Conservation (phyloP, 2,797 vertebrate species). For the Anabacerthia variegaticeps region DNA sequence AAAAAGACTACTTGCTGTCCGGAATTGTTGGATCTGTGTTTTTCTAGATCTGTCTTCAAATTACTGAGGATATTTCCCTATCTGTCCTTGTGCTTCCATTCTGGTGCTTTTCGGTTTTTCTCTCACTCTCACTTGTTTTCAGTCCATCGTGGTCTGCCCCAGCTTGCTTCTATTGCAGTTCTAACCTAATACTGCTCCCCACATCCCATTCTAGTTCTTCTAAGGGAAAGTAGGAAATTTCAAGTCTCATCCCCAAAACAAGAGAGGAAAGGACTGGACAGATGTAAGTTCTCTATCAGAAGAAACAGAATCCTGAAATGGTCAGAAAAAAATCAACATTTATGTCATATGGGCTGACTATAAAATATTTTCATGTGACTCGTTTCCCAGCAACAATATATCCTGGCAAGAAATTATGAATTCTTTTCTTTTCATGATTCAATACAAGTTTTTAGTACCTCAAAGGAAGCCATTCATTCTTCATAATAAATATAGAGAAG, state of each 20-base stretch:
- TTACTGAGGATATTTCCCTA: neutral
- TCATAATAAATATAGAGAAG: slow-evolving; percentile 20
- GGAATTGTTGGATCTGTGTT: neutral
- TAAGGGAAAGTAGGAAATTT: neutral
- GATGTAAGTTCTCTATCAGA: neutral
- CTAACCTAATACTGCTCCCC: neutral
- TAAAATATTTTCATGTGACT: slow-evolving; percentile 39
- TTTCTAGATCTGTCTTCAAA: neutral
- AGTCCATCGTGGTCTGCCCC: neutral
- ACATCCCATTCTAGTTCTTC: neutral
- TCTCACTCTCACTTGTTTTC: neutral
- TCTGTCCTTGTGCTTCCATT: neutral
- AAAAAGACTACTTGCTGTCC: neutral
- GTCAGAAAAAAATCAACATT: neutral
- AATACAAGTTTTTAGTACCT: neutral
- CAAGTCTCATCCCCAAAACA: neutral
- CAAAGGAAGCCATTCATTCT: neutral
- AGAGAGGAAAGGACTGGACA: neutral
- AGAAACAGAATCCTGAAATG: neutral
- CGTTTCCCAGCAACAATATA: neutral
- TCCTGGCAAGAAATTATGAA: neutral
- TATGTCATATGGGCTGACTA: neutral
- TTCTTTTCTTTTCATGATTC: neutral
- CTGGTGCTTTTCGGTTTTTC: neutral
- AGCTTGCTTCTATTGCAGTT: neutral